phyloP scores from a whole-genome alignment of 2,797 vertebrate genomes.

The Typhlichthys eigenmanni region DNA sequence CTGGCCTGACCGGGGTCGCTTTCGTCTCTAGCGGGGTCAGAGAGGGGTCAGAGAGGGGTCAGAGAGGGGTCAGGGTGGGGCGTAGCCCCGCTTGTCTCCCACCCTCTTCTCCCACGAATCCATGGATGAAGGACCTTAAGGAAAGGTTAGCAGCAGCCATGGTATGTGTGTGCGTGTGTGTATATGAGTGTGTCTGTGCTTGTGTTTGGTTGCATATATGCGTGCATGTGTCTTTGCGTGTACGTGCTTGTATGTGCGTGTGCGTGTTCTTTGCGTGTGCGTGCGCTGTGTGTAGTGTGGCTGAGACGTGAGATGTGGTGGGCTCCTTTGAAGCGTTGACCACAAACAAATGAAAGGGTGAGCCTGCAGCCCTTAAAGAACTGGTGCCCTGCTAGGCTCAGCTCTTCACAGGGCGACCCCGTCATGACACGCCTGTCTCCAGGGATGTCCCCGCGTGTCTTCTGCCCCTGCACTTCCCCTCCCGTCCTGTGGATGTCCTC shows the following conservation, averaged over 20 bases:
- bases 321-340: not conserved
- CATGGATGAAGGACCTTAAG: slow-evolving; percentile 43
- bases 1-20: slow-evolving; percentile 62
- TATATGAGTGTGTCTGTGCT: not conserved
- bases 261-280: slow-evolving; percentile 26
- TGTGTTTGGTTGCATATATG: too few relatives aligned
- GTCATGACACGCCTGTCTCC: too few relatives aligned
- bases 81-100: slow-evolving; percentile 50
- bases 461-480: too few relatives aligned
- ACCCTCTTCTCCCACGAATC: slow-evolving; percentile 53
- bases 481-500: too few relatives aligned
- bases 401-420: too few relatives aligned
- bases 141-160: slow-evolving; percentile 59
- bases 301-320: not conserved
- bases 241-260: slow-evolving; percentile 7
- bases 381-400: not conserved
- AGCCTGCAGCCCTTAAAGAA: slow-evolving; percentile 18
- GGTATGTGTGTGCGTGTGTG: slow-evolving; percentile 21
- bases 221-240: too few relatives aligned
- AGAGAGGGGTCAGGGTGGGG: slow-evolving; percentile 44
- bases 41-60: too few relatives aligned
- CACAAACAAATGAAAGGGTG: slow-evolving; percentile 10
- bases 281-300: slow-evolving; percentile 14
- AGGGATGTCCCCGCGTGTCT: too few relatives aligned
- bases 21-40: slow-evolving; percentile 57